Evolutionary conservation across 2,888 invertebrate genomes (phyloP).

Genomic region (Flexamia atlantica): DNA sequence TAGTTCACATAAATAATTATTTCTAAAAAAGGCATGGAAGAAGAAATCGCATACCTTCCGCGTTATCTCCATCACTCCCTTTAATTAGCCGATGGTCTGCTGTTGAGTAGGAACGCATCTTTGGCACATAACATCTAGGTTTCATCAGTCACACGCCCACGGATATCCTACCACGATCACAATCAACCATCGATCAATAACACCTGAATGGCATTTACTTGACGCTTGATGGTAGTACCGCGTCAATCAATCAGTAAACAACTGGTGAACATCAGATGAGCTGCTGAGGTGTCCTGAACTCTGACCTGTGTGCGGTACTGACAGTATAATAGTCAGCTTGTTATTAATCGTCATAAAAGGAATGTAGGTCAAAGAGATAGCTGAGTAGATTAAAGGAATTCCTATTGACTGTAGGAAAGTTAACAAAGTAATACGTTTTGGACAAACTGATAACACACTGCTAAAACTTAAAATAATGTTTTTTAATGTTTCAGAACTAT

Average conservation of each 20-base stretch:
- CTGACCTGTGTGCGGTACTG: neutral
- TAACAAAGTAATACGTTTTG: too few species aligned
- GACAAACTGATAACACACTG: too few species aligned
- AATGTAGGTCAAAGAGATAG: constrained; percentile 15
- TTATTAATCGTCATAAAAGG: neutral
- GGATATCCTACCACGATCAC: constrained; percentile 2
- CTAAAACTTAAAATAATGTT: too few species aligned
- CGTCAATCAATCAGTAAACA: constrained; percentile 36
- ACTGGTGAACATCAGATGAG: constrained; percentile 10
- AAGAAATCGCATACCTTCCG: too few species aligned
- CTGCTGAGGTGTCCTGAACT: neutral
- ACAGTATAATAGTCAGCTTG: neutral
- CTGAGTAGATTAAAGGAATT: neutral
- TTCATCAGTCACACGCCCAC: constrained; percentile 30
- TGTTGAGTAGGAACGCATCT: neutral
- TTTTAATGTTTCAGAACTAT: too few species aligned
- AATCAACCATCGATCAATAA: constrained; percentile 45
- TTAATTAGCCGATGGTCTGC: too few species aligned
- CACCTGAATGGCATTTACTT: constrained; percentile 2
- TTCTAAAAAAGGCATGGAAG: too few species aligned
- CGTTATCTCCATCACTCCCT: too few species aligned
- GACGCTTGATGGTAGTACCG: constrained; percentile 19
- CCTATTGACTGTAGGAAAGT: too few species aligned
- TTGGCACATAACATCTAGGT: neutral
- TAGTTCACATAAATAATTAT: too few species aligned